A percentile compares a stretch with the other conserved stretches of the same genome.
phyloP scores from a whole-genome alignment of 2,888 invertebrate genomes.

The Argynnis bischoffii region DNA sequence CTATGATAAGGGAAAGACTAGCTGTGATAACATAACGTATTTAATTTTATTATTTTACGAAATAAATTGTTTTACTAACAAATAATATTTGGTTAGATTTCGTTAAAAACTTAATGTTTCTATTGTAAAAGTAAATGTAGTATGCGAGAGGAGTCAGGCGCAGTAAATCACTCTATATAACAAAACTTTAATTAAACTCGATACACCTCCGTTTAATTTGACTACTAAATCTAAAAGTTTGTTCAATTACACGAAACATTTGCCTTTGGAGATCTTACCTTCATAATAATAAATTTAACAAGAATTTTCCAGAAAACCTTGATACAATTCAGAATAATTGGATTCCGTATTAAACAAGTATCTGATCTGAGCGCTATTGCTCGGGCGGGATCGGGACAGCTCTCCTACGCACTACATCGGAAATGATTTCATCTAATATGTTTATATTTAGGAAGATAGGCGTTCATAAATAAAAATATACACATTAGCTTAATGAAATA shows the following conservation, averaged over 20 bases:
- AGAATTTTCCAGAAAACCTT: conserved; percentile 15
- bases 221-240: conserved; percentile 21
- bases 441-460: not conserved
- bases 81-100: too few relatives aligned
- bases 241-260: conserved; percentile 3
- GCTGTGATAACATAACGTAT: too few relatives aligned
- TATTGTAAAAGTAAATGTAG: conserved; percentile 7
- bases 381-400: not conserved
- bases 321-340: conserved; percentile 13
- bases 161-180: conserved; percentile 9
- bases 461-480: too few relatives aligned
- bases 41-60: too few relatives aligned
- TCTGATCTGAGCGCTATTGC: not conserved
- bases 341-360: conserved; percentile 11
- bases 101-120: not conserved
- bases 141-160: not conserved
- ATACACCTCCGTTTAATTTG: conserved; percentile 12
- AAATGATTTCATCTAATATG: not conserved
- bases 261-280: conserved; percentile 4
- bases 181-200: conserved; percentile 19
- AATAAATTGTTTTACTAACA: too few relatives aligned
- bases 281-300: conserved; percentile 6
- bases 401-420: not conserved
- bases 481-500: too few relatives aligned
- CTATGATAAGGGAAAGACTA: too few relatives aligned